Conservation (phyloP, 1,140 invertebrate genomes). For the Chionoecetes opilio region DNA sequence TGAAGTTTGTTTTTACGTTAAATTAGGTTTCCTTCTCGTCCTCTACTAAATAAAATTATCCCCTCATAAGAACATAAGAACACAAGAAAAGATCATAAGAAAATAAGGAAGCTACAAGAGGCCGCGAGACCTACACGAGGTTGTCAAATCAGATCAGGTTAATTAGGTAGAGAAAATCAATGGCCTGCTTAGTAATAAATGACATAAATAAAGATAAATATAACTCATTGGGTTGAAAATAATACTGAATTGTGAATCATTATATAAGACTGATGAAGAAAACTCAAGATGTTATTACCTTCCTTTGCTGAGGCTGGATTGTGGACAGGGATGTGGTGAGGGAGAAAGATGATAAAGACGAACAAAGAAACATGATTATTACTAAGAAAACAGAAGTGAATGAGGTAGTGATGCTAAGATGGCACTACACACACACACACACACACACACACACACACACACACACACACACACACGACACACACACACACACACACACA, state of each 20-base stretch:
- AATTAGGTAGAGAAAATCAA: too few species aligned
- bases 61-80: too few species aligned
- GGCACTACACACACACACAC: not conserved
- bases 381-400: not conserved
- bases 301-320: not conserved
- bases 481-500: slow-evolving; percentile 8
- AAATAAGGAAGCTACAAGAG: too few species aligned
- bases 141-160: too few species aligned
- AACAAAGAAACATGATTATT: not conserved
- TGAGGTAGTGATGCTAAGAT: not conserved
- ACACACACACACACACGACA: not conserved
- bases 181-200: too few species aligned
- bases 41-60: too few species aligned
- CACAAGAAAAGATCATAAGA: too few species aligned
- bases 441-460: slow-evolving; percentile 5
- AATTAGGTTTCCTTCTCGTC: too few species aligned
- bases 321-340: slow-evolving; percentile 6
- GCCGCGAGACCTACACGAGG: too few species aligned
- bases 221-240: too few species aligned
- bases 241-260: not conserved
- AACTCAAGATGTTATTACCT: not conserved
- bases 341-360: not conserved
- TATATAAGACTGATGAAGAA: not conserved
- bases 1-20: too few species aligned
- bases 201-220: too few species aligned